Evolutionary conservation across 2,888 invertebrate species (phyloP).

Genomic region (Thecocarcelia acutangulata): DNA sequence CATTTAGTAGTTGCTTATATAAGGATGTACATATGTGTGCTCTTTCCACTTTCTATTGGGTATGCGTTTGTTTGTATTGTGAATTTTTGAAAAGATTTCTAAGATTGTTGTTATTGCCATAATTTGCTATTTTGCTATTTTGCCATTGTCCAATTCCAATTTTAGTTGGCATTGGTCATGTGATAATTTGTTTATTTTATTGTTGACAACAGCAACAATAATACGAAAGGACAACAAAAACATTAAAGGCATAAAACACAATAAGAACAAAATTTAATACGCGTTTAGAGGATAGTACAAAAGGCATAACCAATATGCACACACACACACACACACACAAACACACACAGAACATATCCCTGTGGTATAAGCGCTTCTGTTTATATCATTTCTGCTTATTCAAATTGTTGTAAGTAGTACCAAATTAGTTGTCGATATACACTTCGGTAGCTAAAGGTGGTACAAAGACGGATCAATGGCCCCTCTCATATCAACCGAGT

Average conservation of each 20-base stretch:
- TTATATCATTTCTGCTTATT: too few relatives aligned
- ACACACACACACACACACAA: constrained; percentile 10
- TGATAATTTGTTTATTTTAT: constrained; percentile 69
- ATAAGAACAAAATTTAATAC: constrained; percentile 55
- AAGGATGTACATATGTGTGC: not conserved
- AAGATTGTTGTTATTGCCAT: constrained; percentile 30
- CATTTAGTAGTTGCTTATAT: too few relatives aligned
- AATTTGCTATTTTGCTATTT: constrained; percentile 53
- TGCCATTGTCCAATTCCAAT: constrained; percentile 49
- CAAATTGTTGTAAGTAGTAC: too few relatives aligned
- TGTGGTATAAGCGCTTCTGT: too few relatives aligned
- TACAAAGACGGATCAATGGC: too few relatives aligned
- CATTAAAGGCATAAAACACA: constrained; percentile 31
- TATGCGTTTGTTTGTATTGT: not conserved
- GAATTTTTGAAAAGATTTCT: constrained; percentile 39
- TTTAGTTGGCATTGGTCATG: constrained; percentile 66
- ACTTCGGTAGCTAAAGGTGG: too few relatives aligned
- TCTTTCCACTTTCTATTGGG: not conserved
- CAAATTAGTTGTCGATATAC: too few relatives aligned
- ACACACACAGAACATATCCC: not conserved
- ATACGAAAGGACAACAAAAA: constrained; percentile 19
- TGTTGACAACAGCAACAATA: constrained; percentile 60
- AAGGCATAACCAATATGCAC: not conserved
- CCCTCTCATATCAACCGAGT: too few relatives aligned
- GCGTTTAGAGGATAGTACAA: constrained; percentile 54